Conservation (phyloP, 2,113 vertebrate genomes). For the Theristicus caerulescens region DNA sequence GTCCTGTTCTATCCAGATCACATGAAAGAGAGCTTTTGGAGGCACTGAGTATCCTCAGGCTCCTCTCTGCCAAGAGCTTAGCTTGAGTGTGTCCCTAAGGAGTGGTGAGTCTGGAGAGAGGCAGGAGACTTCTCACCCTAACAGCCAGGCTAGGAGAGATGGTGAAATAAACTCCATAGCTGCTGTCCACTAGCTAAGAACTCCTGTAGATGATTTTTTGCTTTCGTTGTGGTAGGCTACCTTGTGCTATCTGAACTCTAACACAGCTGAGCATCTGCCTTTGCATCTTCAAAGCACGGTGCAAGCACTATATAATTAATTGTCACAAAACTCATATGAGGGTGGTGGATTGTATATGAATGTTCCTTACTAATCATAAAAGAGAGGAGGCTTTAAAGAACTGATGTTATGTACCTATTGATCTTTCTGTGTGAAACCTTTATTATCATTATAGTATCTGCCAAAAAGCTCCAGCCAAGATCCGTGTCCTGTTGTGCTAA, state of each 20-base stretch:
- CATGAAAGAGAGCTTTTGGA: not conserved
- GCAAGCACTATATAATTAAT: not conserved
- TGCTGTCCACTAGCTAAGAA: not conserved
- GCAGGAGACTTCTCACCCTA: not conserved
- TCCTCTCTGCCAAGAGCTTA: not conserved
- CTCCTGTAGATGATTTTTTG: not conserved
- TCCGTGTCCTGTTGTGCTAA: not conserved
- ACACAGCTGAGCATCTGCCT: not conserved
- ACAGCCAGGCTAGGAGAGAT: not conserved
- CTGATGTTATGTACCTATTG: not conserved
- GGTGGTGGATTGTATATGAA: not conserved
- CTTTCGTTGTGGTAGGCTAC: not conserved
- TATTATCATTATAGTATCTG: not conserved
- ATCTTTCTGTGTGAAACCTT: not conserved
- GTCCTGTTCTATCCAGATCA: not conserved
- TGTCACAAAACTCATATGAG: not conserved
- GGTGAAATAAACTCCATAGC: not conserved
- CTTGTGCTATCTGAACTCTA: not conserved
- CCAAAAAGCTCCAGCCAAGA: not conserved
- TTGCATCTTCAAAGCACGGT: not conserved
- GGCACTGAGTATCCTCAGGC: not conserved
- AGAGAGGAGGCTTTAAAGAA: not conserved
- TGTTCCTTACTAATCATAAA: not conserved
- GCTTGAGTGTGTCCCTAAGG: not conserved
- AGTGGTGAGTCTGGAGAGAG: not conserved